These are phyloP conservation scores for Mystacides longicornis DNA, from an alignment of 2,888 invertebrate genomes.

Conservation along the genomic window DNA sequence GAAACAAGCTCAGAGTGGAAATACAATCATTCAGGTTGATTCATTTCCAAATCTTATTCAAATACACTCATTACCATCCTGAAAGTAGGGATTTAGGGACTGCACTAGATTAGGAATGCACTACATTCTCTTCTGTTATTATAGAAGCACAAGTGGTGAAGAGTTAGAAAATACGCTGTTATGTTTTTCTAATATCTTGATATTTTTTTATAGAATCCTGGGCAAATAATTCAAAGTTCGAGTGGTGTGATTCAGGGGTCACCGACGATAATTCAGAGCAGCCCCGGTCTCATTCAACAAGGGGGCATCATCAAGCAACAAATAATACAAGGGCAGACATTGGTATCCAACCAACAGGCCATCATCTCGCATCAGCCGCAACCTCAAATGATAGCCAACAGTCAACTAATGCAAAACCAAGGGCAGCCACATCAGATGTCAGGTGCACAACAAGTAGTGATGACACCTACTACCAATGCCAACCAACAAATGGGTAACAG, in stretches of 20 bases:
- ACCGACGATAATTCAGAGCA: conserved; percentile 39
- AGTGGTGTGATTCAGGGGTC: conserved; percentile 43
- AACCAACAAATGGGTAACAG: conserved; percentile 13
- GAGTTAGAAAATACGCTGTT: too few species aligned
- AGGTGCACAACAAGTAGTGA: conserved; percentile 27
- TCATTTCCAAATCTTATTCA: too few species aligned
- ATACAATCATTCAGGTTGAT: conserved; percentile 21
- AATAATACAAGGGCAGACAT: conserved; percentile 27
- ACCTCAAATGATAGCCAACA: conserved; percentile 41
- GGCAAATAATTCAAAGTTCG: conserved; percentile 18
- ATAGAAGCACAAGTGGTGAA: too few species aligned
- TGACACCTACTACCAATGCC: conserved; percentile 10
- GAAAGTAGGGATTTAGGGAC: too few species aligned
- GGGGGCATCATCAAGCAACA: conserved; percentile 23
- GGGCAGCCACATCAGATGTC: conserved; percentile 29
- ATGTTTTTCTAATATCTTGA: not conserved
- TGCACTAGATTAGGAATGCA: too few species aligned
- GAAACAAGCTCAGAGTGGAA: conserved; percentile 14
- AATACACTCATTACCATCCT: too few species aligned
- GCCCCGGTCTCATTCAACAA: conserved; percentile 17
- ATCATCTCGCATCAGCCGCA: conserved; percentile 45
- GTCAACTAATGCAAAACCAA: conserved; percentile 22
- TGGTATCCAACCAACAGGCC: conserved; percentile 45
- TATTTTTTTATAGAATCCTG: conserved; percentile 7
- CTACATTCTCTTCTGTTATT: too few species aligned